Base-by-base conservation (phyloP, 2,797 vertebrate species). In the Falco biarmicus region DNA sequence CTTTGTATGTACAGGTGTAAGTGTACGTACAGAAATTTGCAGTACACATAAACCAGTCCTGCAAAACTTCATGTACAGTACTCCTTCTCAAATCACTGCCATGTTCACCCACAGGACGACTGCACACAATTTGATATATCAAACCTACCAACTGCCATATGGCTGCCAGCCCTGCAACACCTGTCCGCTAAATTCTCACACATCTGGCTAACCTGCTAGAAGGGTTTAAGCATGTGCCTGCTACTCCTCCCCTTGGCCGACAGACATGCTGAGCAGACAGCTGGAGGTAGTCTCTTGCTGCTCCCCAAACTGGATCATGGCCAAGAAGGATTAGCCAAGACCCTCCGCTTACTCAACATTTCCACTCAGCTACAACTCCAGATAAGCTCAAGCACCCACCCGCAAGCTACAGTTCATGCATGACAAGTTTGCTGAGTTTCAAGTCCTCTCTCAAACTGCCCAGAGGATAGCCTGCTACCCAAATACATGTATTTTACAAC, bases 51-150 rank as follows among this genome's bases (percentile, higher is more conserved):
- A 31, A 37, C 2, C 39, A 32, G 24, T 53, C 22, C 31, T 29
- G 22, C 11, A 80, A 41, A 5, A 28, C 32, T 22, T 47, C 13
- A 53, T 3, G 7, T 0, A 2, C 31, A n/a, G 31, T 24, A n/a
- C 45, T 84, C 15, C 20, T 59, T 37, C 81, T 37, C 37, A 66
- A 48, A 66, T 17, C n/a, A 29, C 45, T 20, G 37, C 57, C 26
- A 13, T 39, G 15, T 66, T 71, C 41, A 93, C 16, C 37, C 50
- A 24, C 31, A 20, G 48, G 89, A 34, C 65, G 71, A 25, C 4
- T 31, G 34, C 53, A 68, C 14, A 14, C 45, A 43, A 43, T 43
- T 43, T 43, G 43, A 43, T 43, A 43, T 43, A 43, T 43, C 43
- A 43, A 43, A 43, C 43, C 43, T 43, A 16, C 43, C 32, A 43